These are phyloP conservation scores for Crioceris asparagi DNA, from an alignment of 2,888 invertebrate species.

Conservation along the genomic window DNA sequence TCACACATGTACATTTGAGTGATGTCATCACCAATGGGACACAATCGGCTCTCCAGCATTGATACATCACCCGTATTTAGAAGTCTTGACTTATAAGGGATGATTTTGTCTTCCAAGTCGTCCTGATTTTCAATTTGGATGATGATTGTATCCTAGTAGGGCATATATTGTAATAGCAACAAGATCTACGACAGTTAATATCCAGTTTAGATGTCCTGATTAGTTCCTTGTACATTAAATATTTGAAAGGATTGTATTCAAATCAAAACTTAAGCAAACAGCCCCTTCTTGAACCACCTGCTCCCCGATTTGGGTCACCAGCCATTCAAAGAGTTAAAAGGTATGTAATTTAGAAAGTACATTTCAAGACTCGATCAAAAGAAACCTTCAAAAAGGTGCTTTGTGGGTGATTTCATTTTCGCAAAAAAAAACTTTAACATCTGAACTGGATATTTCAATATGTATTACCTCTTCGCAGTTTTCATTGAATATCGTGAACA, in stretches of 20 bases:
- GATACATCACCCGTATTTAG: conserved; percentile 7
- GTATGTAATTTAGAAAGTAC: too few relatives aligned
- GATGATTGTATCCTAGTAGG: conserved; percentile 17
- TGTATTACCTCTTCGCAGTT: conserved; percentile 13
- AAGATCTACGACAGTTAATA: not conserved
- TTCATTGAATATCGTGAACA: conserved; percentile 14
- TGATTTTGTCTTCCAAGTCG: conserved; percentile 2
- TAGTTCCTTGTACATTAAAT: not conserved
- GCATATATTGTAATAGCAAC: not conserved
- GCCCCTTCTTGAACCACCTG: not conserved
- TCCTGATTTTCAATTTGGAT: conserved; percentile 15
- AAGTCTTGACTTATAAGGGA: conserved; percentile 2
- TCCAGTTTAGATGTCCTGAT: too few relatives aligned
- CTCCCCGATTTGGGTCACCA: too few relatives aligned
- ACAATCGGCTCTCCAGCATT: conserved; percentile 7
- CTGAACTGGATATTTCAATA: not conserved
- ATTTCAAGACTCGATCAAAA: too few relatives aligned
- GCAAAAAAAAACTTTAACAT: not conserved
- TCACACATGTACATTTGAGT: conserved; percentile 13
- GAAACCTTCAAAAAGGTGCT: not conserved
- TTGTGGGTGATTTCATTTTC: not conserved
- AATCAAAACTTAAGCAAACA: not conserved
- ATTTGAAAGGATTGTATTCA: not conserved
- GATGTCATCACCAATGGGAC: conserved; percentile 5
- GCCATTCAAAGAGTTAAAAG: too few relatives aligned